phyloP scores from a whole-genome alignment of 2,888 invertebrate species.

The Gisinianus flammeolus region DNA sequence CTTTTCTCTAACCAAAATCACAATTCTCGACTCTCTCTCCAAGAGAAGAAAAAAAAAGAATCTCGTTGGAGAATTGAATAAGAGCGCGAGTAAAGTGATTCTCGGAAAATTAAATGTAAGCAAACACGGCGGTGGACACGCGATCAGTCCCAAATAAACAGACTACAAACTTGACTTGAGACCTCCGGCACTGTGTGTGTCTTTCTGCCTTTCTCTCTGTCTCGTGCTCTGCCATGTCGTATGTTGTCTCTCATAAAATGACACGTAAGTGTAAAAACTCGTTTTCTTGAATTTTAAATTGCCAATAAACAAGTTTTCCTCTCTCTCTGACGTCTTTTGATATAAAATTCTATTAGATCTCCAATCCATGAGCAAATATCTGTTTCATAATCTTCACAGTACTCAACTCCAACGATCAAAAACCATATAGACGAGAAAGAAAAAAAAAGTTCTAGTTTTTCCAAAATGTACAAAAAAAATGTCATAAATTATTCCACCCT shows the following conservation, averaged over 20 bases:
- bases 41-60: slow-evolving; percentile 10
- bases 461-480: neutral
- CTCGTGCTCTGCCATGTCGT: neutral
- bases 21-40: neutral
- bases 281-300: slow-evolving; percentile 20
- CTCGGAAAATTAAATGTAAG: slow-evolving; percentile 33
- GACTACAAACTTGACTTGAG: neutral
- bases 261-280: slow-evolving; percentile 8
- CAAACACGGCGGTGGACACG: neutral
- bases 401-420: too few relatives aligned
- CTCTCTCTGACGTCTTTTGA: neutral
- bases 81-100: slow-evolving; percentile 28
- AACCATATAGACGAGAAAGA: too few relatives aligned
- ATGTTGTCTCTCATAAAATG: neutral
- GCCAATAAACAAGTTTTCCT: slow-evolving; percentile 11
- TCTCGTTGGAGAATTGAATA: slow-evolving; percentile 28
- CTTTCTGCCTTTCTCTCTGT: neutral
- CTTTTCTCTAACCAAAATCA: slow-evolving; percentile 25
- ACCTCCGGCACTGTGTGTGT: neutral
- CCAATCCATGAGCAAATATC: slow-evolving; percentile 1
- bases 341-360: slow-evolving; percentile 13
- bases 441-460: neutral
- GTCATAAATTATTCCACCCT: slow-evolving; percentile 4
- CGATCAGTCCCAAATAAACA: neutral
- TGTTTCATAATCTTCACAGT: slow-evolving; percentile 4